These are phyloP conservation scores for Aspiorhynchus laticeps DNA, from an alignment of 2,113 vertebrate species.

Conservation along the genomic window DNA sequence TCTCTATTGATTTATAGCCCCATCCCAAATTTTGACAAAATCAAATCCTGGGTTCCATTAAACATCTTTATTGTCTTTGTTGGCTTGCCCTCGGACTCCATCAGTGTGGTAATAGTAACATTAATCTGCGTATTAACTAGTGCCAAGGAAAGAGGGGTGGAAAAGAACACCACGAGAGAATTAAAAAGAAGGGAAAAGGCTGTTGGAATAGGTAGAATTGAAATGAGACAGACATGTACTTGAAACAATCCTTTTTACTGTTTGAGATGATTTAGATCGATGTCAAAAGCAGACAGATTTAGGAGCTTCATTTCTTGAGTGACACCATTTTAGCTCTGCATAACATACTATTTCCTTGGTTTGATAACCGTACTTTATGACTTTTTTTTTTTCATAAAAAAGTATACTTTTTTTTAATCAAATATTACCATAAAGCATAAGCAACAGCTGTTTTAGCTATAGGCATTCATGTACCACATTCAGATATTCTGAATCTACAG, in stretches of 20 bases:
- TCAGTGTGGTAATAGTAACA: constrained; percentile 65
- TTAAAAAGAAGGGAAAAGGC: background rate
- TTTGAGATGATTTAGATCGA: constrained; percentile 20
- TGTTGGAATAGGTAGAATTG: constrained; percentile 14
- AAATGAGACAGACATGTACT: constrained; percentile 13
- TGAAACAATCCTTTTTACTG: constrained; percentile 5
- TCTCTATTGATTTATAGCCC: constrained; percentile 64
- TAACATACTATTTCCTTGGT: background rate
- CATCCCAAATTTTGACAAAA: constrained; percentile 67
- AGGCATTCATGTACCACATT: background rate
- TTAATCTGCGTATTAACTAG: constrained; percentile 72
- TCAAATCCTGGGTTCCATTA: constrained; percentile 68
- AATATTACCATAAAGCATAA: background rate
- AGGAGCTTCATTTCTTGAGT: background rate
- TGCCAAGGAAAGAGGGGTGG: constrained; percentile 56
- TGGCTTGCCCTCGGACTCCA: constrained; percentile 65
- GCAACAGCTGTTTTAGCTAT: background rate
- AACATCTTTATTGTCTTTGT: constrained; percentile 67
- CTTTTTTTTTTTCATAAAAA: background rate
- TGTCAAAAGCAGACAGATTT: constrained; percentile 26
- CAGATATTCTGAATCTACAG: background rate
- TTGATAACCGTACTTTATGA: background rate
- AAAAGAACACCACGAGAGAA: constrained; percentile 12
- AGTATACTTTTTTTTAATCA: background rate
- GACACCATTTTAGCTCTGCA: background rate